phyloP scores from a whole-genome alignment of 2,113 vertebrate genomes.

The Cinclus mexicanus region DNA sequence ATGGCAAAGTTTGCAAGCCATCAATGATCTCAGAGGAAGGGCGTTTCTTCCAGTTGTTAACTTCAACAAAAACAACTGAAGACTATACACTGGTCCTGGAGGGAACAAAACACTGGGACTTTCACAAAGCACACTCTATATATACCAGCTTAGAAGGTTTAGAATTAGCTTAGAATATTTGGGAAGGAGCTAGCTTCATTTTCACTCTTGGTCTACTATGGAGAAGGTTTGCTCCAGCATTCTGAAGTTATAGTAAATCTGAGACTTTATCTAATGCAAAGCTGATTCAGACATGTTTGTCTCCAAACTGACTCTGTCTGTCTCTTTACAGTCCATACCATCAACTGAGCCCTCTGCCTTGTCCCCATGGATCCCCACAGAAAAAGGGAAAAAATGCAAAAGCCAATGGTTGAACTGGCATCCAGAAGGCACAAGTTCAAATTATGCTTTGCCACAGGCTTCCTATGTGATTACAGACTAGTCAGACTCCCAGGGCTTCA shows the following conservation, averaged over 20 bases:
- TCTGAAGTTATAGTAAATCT: background rate
- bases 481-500: background rate
- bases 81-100: background rate
- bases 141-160: background rate
- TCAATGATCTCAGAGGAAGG: constrained; percentile 66
- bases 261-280: background rate
- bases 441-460: constrained; percentile 19
- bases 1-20: constrained; percentile 40
- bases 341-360: background rate
- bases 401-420: background rate
- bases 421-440: background rate
- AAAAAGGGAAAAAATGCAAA: background rate
- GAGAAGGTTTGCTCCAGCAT: background rate
- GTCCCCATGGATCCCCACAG: background rate
- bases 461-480: constrained; percentile 30
- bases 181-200: background rate
- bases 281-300: background rate
- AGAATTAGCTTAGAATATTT: background rate
- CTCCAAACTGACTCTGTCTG: background rate
- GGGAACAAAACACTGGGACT: background rate
- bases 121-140: background rate
- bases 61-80: constrained; percentile 54
- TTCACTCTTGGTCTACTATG: background rate
- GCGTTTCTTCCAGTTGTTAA: constrained; percentile 52
- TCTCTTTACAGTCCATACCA: background rate